Evolutionary conservation across 2,113 vertebrate genomes (phyloP), one percentile per base, ranked within the genome.

Genomic region (Periophthalmodon schlosseri): DNA sequence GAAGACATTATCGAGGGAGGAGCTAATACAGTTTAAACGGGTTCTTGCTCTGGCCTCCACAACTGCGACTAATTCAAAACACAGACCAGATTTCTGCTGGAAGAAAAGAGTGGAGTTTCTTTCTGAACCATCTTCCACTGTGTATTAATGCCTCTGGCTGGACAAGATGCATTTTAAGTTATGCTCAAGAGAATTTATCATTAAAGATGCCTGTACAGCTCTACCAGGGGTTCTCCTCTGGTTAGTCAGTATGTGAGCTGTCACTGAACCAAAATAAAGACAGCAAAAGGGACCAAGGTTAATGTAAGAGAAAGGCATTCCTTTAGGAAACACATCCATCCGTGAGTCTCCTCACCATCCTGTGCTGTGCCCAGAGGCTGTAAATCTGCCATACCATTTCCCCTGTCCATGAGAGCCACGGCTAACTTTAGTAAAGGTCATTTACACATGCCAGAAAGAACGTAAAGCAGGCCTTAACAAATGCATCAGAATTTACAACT

Each of bases 21-120:
- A 54, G 84, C 34, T n/a, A 66, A 85, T 79, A 71, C 1, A 49
- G 74, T 76, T 86, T 82, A 84, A 84, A 79, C 78, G 80, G 66
- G 82, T 86, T 69, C 61, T 58, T 49, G 74, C 73, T 84, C 75
- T 84, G 84, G 89, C 86, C 87, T 89, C 86, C 71, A 33, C 54
- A 84, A 81, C 86, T 84, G 81, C 81, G 76, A 80, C 85, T 91
- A 88, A 92, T 91, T 91, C 87, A 91, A 92, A 91, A 90, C 86
- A 90, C 89, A 88, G 88, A 84, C 79, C 81, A 71, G 73, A 87
- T 66, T 79, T 85, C 73, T 79, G 72, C 80, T 76, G 77, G 54
- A 76, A 81, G 87, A 78, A 85, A 81, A 68, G 56, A 64, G 61
- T 67, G 63, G 73, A 77, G 64, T 86, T 84, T 86, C 88, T 87